Evolutionary conservation across 2,888 invertebrate species (phyloP).

Genomic region (Eupithecia inturbata): DNA sequence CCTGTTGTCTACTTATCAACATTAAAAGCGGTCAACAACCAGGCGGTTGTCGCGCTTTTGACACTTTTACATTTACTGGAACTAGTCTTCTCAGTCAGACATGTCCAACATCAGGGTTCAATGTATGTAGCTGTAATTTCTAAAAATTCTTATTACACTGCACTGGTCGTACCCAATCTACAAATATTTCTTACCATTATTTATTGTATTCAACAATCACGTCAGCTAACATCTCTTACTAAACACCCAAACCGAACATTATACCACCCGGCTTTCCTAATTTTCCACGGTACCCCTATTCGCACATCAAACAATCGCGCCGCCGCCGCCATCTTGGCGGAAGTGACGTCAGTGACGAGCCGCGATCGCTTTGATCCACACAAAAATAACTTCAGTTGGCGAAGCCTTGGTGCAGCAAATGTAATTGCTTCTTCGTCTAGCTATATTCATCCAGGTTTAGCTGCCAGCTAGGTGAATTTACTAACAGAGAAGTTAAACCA

Average conservation of each 20-base stretch:
- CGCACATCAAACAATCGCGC: slow-evolving; percentile 82
- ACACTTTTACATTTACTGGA: not conserved
- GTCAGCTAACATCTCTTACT: not conserved
- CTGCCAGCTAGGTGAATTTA: not conserved
- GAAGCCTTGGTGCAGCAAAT: slow-evolving; percentile 57
- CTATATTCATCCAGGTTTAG: slow-evolving; percentile 18
- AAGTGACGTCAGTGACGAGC: slow-evolving; percentile 77
- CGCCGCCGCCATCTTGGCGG: slow-evolving; percentile 80
- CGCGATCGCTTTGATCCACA: slow-evolving; percentile 79
- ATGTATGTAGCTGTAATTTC: not conserved
- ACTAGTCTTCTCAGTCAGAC: not conserved
- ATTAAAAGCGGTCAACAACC: no score
- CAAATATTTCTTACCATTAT: not conserved
- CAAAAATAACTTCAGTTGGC: slow-evolving; percentile 72
- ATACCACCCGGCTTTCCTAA: slow-evolving; percentile 12
- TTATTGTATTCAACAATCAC: not conserved
- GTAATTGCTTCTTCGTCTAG: slow-evolving; percentile 58
- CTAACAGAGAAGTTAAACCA: not conserved
- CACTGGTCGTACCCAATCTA: not conserved
- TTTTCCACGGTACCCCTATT: slow-evolving; percentile 30
- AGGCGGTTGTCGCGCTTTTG: no score
- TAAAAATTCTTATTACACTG: not conserved
- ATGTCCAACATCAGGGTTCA: no score
- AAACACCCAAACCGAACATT: not conserved
- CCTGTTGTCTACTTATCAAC: no score